Percentiles rank a stretch among this genome's conserved stretches.
Evolutionary conservation across 2,113 vertebrate species (phyloP).

Genomic region (Macrotis lagotis): DNA sequence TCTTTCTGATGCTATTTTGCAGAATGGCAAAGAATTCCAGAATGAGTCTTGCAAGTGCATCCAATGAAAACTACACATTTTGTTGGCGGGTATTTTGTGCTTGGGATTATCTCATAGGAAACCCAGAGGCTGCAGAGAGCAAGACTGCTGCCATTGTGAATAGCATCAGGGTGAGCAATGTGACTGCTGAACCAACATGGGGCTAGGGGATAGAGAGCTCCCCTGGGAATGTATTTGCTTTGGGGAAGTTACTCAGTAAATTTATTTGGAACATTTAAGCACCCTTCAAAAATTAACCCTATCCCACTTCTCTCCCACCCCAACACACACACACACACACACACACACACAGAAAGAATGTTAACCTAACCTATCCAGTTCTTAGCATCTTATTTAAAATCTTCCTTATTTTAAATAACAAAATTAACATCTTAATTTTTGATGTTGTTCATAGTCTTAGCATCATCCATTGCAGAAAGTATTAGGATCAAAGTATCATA

Average conservation of each 20-base stretch:
- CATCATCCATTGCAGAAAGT: neutral
- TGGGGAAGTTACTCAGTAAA: neutral
- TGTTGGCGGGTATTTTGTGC: constrained; percentile 98
- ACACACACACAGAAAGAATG: neutral
- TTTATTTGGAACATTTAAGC: neutral
- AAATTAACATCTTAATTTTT: neutral
- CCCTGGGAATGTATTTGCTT: neutral
- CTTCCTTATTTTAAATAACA: neutral
- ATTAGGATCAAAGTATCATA: neutral
- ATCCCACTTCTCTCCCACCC: neutral
- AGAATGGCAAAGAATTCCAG: constrained; percentile 99
- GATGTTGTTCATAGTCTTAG: neutral
- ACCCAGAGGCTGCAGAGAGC: constrained; percentile 96
- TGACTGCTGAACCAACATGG: neutral
- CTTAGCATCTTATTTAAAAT: neutral
- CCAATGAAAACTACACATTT: constrained; percentile 97
- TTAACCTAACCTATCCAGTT: neutral
- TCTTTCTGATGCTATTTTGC: neutral
- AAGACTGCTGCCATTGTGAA: constrained; percentile 97
- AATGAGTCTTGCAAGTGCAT: constrained; percentile 94
- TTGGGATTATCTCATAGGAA: constrained; percentile 99
- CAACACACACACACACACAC: neutral
- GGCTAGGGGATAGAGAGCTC: neutral
- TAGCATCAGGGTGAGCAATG: constrained; percentile 91
- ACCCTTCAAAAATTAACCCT: neutral